These are phyloP conservation scores for Clarias gariepinus DNA, from an alignment of 2,113 vertebrate species.

Conservation along the genomic window DNA sequence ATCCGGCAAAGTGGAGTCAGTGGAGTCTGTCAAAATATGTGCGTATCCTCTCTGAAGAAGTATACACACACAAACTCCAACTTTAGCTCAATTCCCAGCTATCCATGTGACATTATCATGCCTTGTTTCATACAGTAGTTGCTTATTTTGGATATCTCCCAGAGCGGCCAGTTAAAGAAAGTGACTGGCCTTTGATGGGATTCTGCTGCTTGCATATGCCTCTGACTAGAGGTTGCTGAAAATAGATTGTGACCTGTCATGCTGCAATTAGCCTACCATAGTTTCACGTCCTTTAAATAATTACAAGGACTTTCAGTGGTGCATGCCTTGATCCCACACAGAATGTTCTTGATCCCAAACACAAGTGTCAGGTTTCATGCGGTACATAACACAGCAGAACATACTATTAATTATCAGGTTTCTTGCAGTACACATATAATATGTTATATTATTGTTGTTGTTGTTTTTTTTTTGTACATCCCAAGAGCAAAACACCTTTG, in stretches of 20 bases:
- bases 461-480: too few species aligned
- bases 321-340: background rate
- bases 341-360: background rate
- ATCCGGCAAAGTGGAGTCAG: background rate
- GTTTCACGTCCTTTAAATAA: slow-evolving; percentile 52
- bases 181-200: slow-evolving; percentile 55
- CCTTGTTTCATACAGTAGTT: background rate
- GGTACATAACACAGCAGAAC: background rate
- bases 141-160: slow-evolving; percentile 35
- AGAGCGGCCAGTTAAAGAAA: slow-evolving; percentile 31
- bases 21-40: background rate
- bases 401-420: too few species aligned
- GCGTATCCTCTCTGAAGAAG: slow-evolving; percentile 16
- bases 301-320: slow-evolving; percentile 40
- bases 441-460: too few species aligned
- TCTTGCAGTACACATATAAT: too few species aligned
- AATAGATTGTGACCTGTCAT: slow-evolving; percentile 57
- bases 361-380: background rate
- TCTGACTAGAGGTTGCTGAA: slow-evolving; percentile 54
- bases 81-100: slow-evolving; percentile 10
- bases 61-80: background rate
- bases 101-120: slow-evolving; percentile 30
- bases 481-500: background rate
- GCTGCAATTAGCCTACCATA: slow-evolving; percentile 62
- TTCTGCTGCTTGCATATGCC: slow-evolving; percentile 57